Percentiles rank a stretch among this genome's conserved stretches.
Conservation (phyloP, 2,113 vertebrate genomes). For the Laticauda colubrina region DNA sequence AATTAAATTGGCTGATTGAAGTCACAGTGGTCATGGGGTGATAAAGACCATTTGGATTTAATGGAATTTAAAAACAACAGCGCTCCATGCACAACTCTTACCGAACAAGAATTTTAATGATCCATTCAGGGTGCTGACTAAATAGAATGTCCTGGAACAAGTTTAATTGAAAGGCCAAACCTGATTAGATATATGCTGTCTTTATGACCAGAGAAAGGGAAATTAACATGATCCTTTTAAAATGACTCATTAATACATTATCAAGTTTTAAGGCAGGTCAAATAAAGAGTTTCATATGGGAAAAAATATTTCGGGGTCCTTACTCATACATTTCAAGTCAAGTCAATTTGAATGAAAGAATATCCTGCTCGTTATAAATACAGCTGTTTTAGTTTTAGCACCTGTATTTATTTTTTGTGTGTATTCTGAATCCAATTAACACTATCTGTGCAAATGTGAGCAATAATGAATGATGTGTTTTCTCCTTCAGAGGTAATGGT, state of each 20-base stretch:
- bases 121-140: slow-evolving; percentile 77
- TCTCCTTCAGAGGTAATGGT: slow-evolving; percentile 47
- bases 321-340: slow-evolving; percentile 48
- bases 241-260: slow-evolving; percentile 80
- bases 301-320: slow-evolving; percentile 55
- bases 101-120: slow-evolving; percentile 81
- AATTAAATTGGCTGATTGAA: slow-evolving; percentile 86
- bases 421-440: slow-evolving; percentile 35
- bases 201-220: slow-evolving; percentile 75
- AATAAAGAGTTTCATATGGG: slow-evolving; percentile 65
- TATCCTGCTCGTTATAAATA: slow-evolving; percentile 50
- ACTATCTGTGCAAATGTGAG: slow-evolving; percentile 25
- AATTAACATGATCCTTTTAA: slow-evolving; percentile 78
- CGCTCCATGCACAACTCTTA: slow-evolving; percentile 74
- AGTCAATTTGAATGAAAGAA: slow-evolving; percentile 49
- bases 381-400: slow-evolving; percentile 47
- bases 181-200: slow-evolving; percentile 76
- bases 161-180: slow-evolving; percentile 84
- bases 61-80: slow-evolving; percentile 81
- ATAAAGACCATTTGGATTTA: slow-evolving; percentile 85
- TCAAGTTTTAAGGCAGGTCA: slow-evolving; percentile 80
- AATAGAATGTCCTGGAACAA: slow-evolving; percentile 72
- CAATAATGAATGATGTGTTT: slow-evolving; percentile 33
- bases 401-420: slow-evolving; percentile 45
- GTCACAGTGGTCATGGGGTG: slow-evolving; percentile 78